These are phyloP conservation scores for Lamellibrachia columna DNA, from an alignment of 2,888 invertebrate species.

Conservation along the genomic window DNA sequence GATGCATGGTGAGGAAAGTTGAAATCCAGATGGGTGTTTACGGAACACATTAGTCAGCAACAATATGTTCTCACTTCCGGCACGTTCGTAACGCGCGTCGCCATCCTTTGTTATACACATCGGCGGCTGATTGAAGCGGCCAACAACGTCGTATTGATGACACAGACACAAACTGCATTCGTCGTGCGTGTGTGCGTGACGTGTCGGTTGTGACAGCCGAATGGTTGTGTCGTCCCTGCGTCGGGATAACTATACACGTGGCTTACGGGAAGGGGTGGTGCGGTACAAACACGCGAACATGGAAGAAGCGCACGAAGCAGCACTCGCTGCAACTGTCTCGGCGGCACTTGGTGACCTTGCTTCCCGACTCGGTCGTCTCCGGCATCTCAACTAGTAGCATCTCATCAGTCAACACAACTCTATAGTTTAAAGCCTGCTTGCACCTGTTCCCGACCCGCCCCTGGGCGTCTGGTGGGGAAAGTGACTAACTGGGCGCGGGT, in stretches of 20 bases:
- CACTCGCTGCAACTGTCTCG: background rate
- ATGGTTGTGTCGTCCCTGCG: background rate
- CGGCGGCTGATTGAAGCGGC: background rate
- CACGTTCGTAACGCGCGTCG: background rate
- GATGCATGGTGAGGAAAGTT: background rate
- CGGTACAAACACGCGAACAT: background rate
- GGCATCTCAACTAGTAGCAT: background rate
- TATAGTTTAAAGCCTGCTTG: constrained; percentile 2
- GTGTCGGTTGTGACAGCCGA: background rate
- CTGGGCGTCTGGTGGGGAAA: constrained; percentile 8
- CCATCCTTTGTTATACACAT: background rate
- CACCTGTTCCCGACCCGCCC: constrained; percentile 10
- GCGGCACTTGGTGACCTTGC: background rate
- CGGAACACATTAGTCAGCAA: background rate
- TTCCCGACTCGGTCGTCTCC: background rate
- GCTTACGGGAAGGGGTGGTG: background rate
- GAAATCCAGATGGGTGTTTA: constrained; percentile 11
- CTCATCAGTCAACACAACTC: background rate
- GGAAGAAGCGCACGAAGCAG: background rate
- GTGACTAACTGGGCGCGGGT: background rate
- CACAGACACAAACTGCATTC: background rate
- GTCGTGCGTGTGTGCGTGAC: background rate
- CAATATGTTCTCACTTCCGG: constrained; percentile 10
- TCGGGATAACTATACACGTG: background rate
- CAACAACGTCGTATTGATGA: background rate